Percentiles rank a stretch among this genome's conserved stretches.
Conservation (phyloP, 2,113 vertebrate species). For the Pterocles gutturalis region DNA sequence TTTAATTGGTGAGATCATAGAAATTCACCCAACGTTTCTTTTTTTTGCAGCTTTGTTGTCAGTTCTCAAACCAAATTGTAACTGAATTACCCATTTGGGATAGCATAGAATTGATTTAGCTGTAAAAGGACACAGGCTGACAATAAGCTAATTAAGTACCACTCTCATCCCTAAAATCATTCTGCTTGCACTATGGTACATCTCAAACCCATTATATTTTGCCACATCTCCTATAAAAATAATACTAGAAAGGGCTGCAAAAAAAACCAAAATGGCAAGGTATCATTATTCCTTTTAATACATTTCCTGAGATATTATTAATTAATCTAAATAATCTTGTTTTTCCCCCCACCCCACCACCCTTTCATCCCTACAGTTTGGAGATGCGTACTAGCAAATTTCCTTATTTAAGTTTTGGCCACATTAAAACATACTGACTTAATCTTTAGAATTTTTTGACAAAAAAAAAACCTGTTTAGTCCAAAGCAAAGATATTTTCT, state of each 20-base stretch:
- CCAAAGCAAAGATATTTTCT: not conserved
- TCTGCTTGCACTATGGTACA: not conserved
- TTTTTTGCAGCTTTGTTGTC: not conserved
- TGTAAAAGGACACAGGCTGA: not conserved
- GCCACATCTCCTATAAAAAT: not conserved
- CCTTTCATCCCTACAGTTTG: not conserved
- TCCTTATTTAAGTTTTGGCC: not conserved
- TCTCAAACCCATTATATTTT: not conserved
- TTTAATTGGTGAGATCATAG: not conserved
- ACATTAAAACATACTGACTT: not conserved
- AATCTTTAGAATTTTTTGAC: not conserved
- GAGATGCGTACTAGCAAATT: not conserved
- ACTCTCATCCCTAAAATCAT: not conserved
- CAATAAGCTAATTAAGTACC: not conserved
- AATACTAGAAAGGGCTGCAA: not conserved
- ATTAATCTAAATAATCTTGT: not conserved
- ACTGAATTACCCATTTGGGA: not conserved
- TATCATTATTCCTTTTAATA: not conserved
- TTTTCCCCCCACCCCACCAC: accelerated
- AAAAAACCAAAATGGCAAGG: not conserved
- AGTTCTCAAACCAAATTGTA: not conserved
- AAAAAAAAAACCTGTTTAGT: not conserved
- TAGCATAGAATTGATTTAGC: not conserved
- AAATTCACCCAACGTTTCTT: not conserved
- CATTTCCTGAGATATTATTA: not conserved